Base-by-base conservation (phyloP, 1,140 invertebrate genomes). In the Plodia interpunctella region DNA sequence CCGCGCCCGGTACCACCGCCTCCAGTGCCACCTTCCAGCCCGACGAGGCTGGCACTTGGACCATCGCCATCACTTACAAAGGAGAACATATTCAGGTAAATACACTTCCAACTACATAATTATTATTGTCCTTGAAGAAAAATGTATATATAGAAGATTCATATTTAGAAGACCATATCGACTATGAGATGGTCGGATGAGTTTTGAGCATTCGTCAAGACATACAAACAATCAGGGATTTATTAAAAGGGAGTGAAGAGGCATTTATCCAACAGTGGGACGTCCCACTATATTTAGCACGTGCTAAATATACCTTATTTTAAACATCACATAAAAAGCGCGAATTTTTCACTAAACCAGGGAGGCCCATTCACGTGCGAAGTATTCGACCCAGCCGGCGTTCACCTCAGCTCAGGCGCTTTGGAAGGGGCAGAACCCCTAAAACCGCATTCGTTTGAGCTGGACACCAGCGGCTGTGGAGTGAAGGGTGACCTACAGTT, bases 361-460 rank as follows among this genome's bases (percentile, higher is more conserved):
- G 98, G 98, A 51, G 97, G 97, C 56, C 98, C 98, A 2, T 99
- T 99, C 88, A 96, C 96, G 0, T 99, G 98, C 79, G 97, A 98
- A 78, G 98, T 99, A 0, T 99, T 98, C 74, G 98, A 99, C 89
- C 96, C 98, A 0, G 94, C 96, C 64, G 95, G 96, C 13, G 94
- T 98, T 13, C 94, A 95, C 61, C 94, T 97, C 55, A 91, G 91
- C 59, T 80, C 85, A 3, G 86, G 86, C 8, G 92, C 92, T 0
- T 71, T 93, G 2, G 96, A 98, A 76, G 94, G 95, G 38, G 94
- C 95, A 32, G 90, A 95, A 68, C 94, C 96, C 0, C 73, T 93
- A 84, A 94, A 90, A 81, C 96, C 91, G 68, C 96, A 91, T 73
- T 95, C 94, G 20, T 98, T 98, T 59, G 92, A 93, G 65, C 68